Percentiles rank a stretch among this genome's conserved stretches.
These are phyloP conservation scores for Pseudomyrmex dendroicus DNA, from an alignment of 1,140 invertebrate species.

Conservation along the genomic window DNA sequence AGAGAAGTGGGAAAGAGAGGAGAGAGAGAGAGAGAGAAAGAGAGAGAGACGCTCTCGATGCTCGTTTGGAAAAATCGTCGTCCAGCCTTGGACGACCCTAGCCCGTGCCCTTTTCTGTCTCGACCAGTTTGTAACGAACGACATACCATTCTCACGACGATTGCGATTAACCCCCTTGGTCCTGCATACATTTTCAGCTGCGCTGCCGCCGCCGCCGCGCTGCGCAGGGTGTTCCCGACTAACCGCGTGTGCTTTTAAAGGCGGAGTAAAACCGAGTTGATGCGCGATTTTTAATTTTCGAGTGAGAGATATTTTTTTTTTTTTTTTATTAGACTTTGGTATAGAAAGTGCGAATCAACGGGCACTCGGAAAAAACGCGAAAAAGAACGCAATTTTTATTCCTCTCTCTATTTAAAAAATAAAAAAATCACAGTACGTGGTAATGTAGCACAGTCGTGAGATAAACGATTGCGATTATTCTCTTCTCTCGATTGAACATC, in stretches of 20 bases:
- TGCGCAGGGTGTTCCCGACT: slow-evolving; percentile 7
- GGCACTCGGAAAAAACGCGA: not conserved
- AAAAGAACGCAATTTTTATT: not conserved
- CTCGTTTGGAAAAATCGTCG: slow-evolving; percentile 68
- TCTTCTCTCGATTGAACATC: slow-evolving; percentile 28
- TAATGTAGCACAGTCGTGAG: not conserved
- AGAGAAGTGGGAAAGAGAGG: not conserved
- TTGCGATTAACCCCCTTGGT: slow-evolving; percentile 61
- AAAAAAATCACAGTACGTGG: not conserved
- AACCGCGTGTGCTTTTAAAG: slow-evolving; percentile 21
- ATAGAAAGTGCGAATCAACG: not conserved
- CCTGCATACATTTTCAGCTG: slow-evolving; percentile 59
- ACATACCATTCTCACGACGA: slow-evolving; percentile 74
- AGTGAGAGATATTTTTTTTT: not conserved
- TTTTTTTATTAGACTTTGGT: not conserved
- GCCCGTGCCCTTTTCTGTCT: slow-evolving; percentile 70
- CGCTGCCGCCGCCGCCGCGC: not conserved
- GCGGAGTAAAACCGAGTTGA: slow-evolving; percentile 13
- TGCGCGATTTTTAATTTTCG: not conserved
- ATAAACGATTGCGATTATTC: slow-evolving; percentile 23
- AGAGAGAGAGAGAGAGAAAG: not conserved
- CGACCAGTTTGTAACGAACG: slow-evolving; percentile 70
- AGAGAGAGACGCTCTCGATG: slow-evolving; percentile 32
- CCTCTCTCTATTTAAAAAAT: not conserved
- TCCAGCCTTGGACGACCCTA: slow-evolving; percentile 67